Base-by-base conservation (phyloP, 2,113 vertebrate genomes). In the Cottus gobio region DNA sequence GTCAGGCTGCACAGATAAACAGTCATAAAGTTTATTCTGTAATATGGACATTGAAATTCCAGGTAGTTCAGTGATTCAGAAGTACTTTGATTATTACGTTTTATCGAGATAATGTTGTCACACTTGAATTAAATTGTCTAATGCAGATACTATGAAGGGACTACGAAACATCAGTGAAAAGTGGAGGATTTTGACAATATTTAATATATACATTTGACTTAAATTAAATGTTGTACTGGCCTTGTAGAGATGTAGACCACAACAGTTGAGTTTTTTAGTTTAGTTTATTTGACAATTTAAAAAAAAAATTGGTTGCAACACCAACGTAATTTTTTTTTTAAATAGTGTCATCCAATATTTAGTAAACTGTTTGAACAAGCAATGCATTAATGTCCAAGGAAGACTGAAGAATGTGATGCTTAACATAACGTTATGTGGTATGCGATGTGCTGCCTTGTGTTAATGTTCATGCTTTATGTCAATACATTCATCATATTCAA, bases 11-110 rank as follows among this genome's bases (percentile, higher is more conserved):
- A 22, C 50, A 50, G 52, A 83, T 85, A 69, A 88, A 86, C 85
- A 87, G 70, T 87, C 66, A 71, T 69, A 48, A 22, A n/a, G 62
- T 92, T 91, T 88, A 91, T 87, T 92, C 76, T 78, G 52, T 77
- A 60, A 81, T 85, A 74, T 77, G 54, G 65, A 86, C 68, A 71
- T n/a, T n/a, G n/a, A n/a, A n/a, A n/a, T n/a, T n/a, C n/a, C n/a
- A n/a, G n/a, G n/a, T n/a, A n/a, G n/a, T n/a, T n/a, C 69, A 85
- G 24, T 74, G n/a, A 84, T 77, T 86, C 52, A 85, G 36, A 80
- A 84, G 50, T 50, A 22, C 48, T 44, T 69, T 50, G 26, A 81
- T 77, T 63, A 70, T 77, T 65, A 77, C n/a, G n/a, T n/a, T 48
- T 46, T 72, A 85, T 83, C 58, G 24, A 87, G 67, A 87, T 65